Base-by-base conservation (phyloP, 2,113 vertebrate species). In the Oryzias curvinotus region DNA sequence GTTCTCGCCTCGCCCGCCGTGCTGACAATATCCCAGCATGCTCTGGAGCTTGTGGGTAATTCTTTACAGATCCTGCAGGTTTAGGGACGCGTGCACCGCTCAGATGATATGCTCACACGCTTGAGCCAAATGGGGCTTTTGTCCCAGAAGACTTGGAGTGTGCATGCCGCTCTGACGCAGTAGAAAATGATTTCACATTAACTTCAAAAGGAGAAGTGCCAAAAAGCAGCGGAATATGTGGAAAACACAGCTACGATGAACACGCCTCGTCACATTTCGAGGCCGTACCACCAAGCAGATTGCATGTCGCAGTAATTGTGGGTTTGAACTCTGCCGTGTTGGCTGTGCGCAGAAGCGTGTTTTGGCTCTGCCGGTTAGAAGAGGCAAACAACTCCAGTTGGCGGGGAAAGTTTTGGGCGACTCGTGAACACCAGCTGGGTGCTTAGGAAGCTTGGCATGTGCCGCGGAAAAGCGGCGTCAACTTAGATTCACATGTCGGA, bases 361-460 rank as follows among this genome's bases (percentile, higher is more conserved):
- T 74, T 79, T 80, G 80, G 82, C 67, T 59, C 41, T 3, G 4
- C 17, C 2, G 14, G 15, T 60, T 14, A 21, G 55, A 52, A 48
- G 56, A 62, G 68, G 65, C 65, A 71, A 73, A 57, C 68, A 61
- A 57, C 62, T 21, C 41, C 30, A 36, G 18, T 75, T 81, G 82
- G 80, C 80, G 44, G 57, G 16, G 52, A 36, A 77, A 55, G 65
- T 73, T 81, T 71, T 64, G 76, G 78, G 60, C 78, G 64, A 66
- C 61, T 78, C 57, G 57, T n/a, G 17, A 19, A 55, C 71, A 74
- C 76, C 78, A 70, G 68, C 82, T 87, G 85, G 80, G 73, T 67
- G 62, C 65, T 69, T 56, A 58, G 65, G 62, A 67, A 73, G 59
- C 51, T 83, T 81, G 80, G 82, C 77, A 23, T 16, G 4, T 2